Conservation (phyloP, 2,113 vertebrate species). For the Coracopsis vasa region DNA sequence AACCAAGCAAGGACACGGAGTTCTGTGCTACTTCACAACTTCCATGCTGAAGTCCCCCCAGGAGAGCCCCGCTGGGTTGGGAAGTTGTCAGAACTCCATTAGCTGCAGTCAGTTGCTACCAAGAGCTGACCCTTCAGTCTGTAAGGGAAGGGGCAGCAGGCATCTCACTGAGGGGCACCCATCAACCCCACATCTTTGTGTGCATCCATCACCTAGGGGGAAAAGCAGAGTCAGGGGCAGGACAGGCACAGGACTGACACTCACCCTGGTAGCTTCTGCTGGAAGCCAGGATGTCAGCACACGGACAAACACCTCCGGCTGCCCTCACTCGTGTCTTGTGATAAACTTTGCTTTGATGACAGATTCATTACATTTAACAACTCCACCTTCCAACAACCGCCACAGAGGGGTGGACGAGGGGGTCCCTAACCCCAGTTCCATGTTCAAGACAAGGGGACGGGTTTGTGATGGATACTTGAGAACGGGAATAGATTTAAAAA, state of each 20-base stretch:
- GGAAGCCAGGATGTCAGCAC: neutral
- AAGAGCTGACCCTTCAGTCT: neutral
- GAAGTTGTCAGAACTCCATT: neutral
- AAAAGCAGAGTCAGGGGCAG: neutral
- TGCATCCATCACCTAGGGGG: neutral
- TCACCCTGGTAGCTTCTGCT: neutral
- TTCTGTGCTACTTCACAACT: neutral
- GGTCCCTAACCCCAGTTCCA: neutral
- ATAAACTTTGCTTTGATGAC: constrained; percentile 19
- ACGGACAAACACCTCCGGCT: neutral
- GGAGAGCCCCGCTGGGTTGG: neutral
- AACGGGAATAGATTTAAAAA: constrained; percentile 59
- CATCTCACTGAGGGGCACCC: neutral
- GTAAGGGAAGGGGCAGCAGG: accelerated
- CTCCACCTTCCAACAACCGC: neutral
- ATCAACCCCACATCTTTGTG: accelerated
- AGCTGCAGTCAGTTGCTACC: neutral
- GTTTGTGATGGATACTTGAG: constrained; percentile 46
- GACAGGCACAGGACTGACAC: neutral
- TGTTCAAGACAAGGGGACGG: constrained; percentile 50
- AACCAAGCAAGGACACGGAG: neutral
- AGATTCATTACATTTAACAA: neutral
- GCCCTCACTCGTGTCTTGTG: neutral
- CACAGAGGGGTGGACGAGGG: neutral
- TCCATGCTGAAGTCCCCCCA: neutral